Base-by-base conservation (phyloP, 1,140 invertebrate genomes). In the Papilio helenus region DNA sequence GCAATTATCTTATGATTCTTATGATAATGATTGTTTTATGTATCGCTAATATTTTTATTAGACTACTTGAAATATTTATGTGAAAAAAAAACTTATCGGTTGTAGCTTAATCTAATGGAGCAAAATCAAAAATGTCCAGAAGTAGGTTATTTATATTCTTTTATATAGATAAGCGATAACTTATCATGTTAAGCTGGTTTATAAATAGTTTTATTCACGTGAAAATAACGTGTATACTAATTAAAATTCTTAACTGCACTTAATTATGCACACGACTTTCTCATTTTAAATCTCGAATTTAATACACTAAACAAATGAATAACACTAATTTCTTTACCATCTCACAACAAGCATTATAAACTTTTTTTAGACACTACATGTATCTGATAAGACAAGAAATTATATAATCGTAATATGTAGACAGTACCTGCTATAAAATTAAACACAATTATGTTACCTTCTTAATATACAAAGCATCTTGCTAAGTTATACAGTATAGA, bases 101-200 rank as follows among this genome's bases (percentile, higher is more conserved):
- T 55, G n/a, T 55, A 55, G 51, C 51, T 20, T 7, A 18, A 49
- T 49, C 16, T 5, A 49, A 49, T 49, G 46, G 46, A 49, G 8
- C 55, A 58, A 58, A 58, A 61, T 61, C 20, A 5, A 16, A 26
- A 23, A 61, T 61, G 2, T 26, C 20, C 18, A 26, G 9, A 26
- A 12, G 9, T 18, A 61, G 10, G 44, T 2, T 46, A 46, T 12
- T 12, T 46, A 14, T 26, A 61, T 26, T 61, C 55, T 61, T 61
- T 61, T 26, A 61, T 14, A 26, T 61, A 26, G 58, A 61, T 61
- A 61, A 61, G 58, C 10, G 58, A 61, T 61, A 61, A 26, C 23
- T 61, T 61, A 61, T 61, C 58, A 10, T 2, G 58, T 26, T 61
- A 61, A 61, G 58, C 58, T 61, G 58, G 58, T 61, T 26, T 61